A percentile compares a stretch with the other conserved stretches of the same genome.
phyloP scores from a whole-genome alignment of 2,888 invertebrate genomes.

The Axea sp. region DNA sequence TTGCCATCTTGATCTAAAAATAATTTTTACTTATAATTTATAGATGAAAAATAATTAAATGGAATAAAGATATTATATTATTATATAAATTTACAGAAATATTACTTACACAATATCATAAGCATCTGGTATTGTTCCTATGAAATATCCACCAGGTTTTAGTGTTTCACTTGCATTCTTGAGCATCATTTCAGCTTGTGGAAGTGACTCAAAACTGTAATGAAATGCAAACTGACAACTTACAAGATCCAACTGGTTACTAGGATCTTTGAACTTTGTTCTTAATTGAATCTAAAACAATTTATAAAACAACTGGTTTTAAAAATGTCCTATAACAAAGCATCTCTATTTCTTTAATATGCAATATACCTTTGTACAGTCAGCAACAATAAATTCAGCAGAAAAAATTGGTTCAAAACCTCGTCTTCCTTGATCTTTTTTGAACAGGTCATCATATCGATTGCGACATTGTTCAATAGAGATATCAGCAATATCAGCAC shows the following conservation, averaged over 20 bases:
- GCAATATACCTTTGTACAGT: constrained; percentile 93
- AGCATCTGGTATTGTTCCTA: constrained; percentile 97
- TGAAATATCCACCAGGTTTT: constrained; percentile 94
- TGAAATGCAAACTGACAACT: constrained; percentile 99
- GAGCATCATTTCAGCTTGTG: constrained; percentile 95
- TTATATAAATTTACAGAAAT: no score
- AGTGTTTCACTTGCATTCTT: constrained; percentile 95
- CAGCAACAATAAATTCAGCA: constrained; percentile 95
- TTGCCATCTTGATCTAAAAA: no score
- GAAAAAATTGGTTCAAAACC: constrained; percentile 82
- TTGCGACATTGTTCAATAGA: constrained; percentile 94
- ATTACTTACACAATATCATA: constrained; percentile 92
- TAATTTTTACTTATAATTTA: no score
- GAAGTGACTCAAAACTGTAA: constrained; percentile 94
- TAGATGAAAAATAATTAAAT: no score
- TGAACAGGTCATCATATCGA: constrained; percentile 87
- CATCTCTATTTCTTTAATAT: neutral
- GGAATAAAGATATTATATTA: no score
- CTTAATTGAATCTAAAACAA: constrained; percentile 82
- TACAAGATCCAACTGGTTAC: constrained; percentile 90
- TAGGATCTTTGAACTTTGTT: constrained; percentile 88
- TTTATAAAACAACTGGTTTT: constrained; percentile 63
- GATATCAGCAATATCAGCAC: constrained; percentile 95
- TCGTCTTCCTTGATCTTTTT: constrained; percentile 57
- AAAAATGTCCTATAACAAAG: neutral